These are phyloP conservation scores for Drosophila vallismaia DNA, from an alignment of 2,888 invertebrate species.

Conservation along the genomic window DNA sequence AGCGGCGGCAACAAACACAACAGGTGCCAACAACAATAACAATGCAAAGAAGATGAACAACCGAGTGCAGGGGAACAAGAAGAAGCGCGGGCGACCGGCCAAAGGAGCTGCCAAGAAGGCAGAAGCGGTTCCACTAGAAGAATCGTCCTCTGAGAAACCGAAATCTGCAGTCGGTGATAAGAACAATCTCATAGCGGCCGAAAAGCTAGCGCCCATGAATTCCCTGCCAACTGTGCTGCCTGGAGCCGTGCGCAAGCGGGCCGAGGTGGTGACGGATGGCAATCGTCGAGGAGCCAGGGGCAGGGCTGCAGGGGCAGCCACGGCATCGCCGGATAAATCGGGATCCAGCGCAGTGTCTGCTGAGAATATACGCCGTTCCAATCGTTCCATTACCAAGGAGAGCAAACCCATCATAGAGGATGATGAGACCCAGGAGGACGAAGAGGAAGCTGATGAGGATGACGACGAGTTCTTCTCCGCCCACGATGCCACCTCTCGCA, in stretches of 20 bases:
- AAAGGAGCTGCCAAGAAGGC: constrained; percentile 40
- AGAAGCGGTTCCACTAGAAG: constrained; percentile 56
- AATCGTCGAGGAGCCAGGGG: constrained; percentile 82
- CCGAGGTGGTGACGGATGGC: constrained; percentile 83
- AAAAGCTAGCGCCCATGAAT: not conserved
- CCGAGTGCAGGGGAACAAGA: constrained; percentile 42
- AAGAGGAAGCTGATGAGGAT: constrained; percentile 57
- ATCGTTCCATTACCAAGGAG: constrained; percentile 72
- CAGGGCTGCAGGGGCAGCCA: constrained; percentile 30
- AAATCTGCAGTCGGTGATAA: constrained; percentile 58
- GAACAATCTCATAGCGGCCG: constrained; percentile 38
- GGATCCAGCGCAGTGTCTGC: constrained; percentile 6
- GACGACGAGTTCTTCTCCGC: constrained; percentile 75
- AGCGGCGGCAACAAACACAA: constrained; percentile 55
- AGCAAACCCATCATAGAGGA: constrained; percentile 55
- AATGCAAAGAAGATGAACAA: constrained; percentile 49
- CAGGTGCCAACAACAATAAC: constrained; percentile 54
- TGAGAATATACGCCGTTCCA: constrained; percentile 81
- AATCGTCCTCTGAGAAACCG: constrained; percentile 59
- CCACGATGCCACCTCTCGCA: constrained; percentile 68
- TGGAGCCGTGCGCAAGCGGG: constrained; percentile 86
- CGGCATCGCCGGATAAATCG: not conserved
- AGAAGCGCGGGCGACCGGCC: constrained; percentile 65
- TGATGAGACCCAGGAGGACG: constrained; percentile 55
- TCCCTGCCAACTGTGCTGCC: constrained; percentile 46